phyloP scores from a whole-genome alignment of 2,797 vertebrate genomes.

The Sebastes elongatus region DNA sequence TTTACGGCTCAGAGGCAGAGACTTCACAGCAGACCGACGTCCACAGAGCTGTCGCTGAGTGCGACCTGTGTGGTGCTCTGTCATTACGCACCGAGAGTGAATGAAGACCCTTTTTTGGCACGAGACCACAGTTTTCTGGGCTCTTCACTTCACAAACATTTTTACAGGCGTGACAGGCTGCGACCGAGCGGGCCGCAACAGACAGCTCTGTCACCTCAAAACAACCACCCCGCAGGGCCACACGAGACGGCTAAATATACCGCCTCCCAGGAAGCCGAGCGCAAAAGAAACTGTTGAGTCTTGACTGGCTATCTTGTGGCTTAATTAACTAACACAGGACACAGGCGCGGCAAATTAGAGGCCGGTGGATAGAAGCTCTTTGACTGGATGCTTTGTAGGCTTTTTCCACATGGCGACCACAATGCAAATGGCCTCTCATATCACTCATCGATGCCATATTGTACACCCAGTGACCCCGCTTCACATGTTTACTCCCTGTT shows the following conservation, averaged over 20 bases:
- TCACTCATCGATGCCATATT: slow-evolving; percentile 39
- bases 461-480: slow-evolving; percentile 14
- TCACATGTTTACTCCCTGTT: slow-evolving; percentile 40
- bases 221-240: slow-evolving; percentile 75
- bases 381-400: slow-evolving; percentile 61
- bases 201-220: slow-evolving; percentile 77
- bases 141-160: slow-evolving; percentile 84
- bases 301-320: slow-evolving; percentile 65
- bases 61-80: slow-evolving; percentile 61
- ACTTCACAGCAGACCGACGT: slow-evolving; percentile 20
- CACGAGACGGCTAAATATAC: slow-evolving; percentile 81
- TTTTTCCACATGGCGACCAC: slow-evolving; percentile 50
- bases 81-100: slow-evolving; percentile 67
- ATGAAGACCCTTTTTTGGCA: slow-evolving; percentile 76
- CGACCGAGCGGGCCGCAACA: slow-evolving; percentile 73
- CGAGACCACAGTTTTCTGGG: slow-evolving; percentile 67
- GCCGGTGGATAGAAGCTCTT: slow-evolving; percentile 51
- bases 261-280: slow-evolving; percentile 63
- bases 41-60: slow-evolving; percentile 45
- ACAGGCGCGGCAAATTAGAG: slow-evolving; percentile 79
- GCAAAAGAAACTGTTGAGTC: slow-evolving; percentile 31
- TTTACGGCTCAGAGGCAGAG: slow-evolving; percentile 24
- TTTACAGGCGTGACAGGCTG: slow-evolving; percentile 80
- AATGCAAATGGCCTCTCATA: slow-evolving; percentile 40
- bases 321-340: slow-evolving; percentile 80